A percentile compares a stretch with the other conserved stretches of the same genome.
These are phyloP conservation scores for Rhadinocentrus ornatus DNA, from an alignment of 2,797 vertebrate genomes.

Conservation along the genomic window DNA sequence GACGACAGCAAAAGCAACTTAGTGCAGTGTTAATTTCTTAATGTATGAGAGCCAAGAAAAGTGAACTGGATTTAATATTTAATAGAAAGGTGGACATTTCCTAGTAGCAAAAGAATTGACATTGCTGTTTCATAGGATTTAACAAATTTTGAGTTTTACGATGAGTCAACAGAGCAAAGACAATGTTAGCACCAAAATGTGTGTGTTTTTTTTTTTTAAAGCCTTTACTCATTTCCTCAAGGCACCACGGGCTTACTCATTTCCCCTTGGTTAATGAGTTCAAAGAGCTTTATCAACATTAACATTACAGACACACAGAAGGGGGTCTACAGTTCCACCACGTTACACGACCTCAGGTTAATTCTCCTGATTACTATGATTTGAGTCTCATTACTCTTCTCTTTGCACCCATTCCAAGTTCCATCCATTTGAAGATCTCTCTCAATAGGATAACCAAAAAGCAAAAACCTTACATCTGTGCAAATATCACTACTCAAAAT, in stretches of 20 bases:
- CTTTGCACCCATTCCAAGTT: constrained; percentile 13
- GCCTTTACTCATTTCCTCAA: constrained; percentile 41
- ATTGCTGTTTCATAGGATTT: constrained; percentile 22
- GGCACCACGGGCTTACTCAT: constrained; percentile 36
- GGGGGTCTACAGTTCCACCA: constrained; percentile 48
- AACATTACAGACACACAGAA: constrained; percentile 74
- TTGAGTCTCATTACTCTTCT: constrained; percentile 36
- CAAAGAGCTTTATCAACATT: constrained; percentile 74
- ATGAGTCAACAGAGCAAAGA: constrained; percentile 32
- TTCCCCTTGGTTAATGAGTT: constrained; percentile 64
- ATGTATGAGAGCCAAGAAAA: background rate
- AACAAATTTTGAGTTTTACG: constrained; percentile 24
- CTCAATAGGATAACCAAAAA: constrained; percentile 22
- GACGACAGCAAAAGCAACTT: background rate
- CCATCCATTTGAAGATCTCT: constrained; percentile 33
- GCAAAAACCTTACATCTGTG: constrained; percentile 36
- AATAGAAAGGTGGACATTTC: constrained; percentile 5
- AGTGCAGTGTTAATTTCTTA: background rate
- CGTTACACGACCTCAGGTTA: constrained; percentile 73
- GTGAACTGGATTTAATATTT: background rate
- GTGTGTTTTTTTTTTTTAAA: constrained; percentile 43
- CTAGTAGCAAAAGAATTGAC: background rate
- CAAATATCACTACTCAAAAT: constrained; percentile 27
- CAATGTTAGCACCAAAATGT: constrained; percentile 28
- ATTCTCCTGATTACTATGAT: constrained; percentile 73